Evolutionary conservation across 2,113 vertebrate species (phyloP), one percentile per base, ranked within the genome.

Genomic region (Cygnus atratus): DNA sequence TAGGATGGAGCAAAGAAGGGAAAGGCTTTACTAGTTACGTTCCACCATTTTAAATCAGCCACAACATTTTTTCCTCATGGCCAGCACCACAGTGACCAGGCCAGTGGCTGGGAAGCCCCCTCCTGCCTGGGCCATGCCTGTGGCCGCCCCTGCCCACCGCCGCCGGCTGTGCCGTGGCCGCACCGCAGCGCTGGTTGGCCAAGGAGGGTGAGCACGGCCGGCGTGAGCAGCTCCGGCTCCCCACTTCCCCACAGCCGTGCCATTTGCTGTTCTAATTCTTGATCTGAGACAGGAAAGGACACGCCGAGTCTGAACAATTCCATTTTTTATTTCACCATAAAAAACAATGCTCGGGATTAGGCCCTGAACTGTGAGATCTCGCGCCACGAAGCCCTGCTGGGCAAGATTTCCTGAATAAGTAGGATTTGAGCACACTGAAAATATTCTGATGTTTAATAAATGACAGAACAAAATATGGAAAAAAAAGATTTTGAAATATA

Each of bases 391-490:
- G 92, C 88, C 57, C 93, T 91, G 84, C 88, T n/a, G 21, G 92
- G 95, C 86, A 77, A 55, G 39, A 55, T 50, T 88, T 85, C 87
- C 87, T n/a, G 74, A 80, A 74, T 85, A 80, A 44, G 62, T 35
- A 19, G 71, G 86, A 76, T 96, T 87, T 90, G 76, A 97, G 90
- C 90, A 74, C 78, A 26, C 83, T 63, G 81, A 29, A 97, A 96
- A 97, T 90, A 96, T 94, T 97, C 96, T 92, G 96, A 94, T 97
- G 77, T 93, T 96, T 97, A 95, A 97, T 96, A 96, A 95, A 96
- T 73, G 89, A 88, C 90, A 96, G 87, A 93, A 93, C 81, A 95
- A 95, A 97, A 94, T 87, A 73, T 62, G 88, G 91, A 71, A 41
- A 39, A 48, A 63, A 86, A 77, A 95, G 93, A 93, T 96, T 96